Base-by-base conservation (phyloP, 2,113 vertebrate genomes). In the Rhynchopsitta pachyrhyncha region DNA sequence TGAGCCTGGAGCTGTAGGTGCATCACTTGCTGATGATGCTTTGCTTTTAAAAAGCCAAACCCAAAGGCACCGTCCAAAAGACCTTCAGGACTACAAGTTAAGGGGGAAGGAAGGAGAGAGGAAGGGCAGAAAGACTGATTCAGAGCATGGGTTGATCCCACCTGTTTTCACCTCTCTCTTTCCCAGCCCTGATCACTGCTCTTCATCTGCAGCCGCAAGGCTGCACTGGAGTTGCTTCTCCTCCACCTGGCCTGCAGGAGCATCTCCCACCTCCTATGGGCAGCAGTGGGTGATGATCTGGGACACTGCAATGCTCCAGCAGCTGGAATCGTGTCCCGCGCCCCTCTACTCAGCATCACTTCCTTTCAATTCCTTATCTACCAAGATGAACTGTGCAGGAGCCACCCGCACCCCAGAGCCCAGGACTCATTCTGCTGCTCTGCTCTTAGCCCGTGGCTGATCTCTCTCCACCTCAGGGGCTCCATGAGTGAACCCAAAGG, bases 41-140 rank as follows among this genome's bases (percentile, higher is more conserved):
- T 3, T 37, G 68, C 10, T 23, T 37, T 42, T 5, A 14, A 13
- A 59, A 11, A 44, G 7, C 11, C 19, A 7, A 17, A 67, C 47
- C 69, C 55, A 27, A 64, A 49, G 25, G 1, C 25, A 10, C 7
- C 2, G n/a, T 27, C 12, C 11, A 42, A 19, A 50, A 20, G 19
- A 4, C 7, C 22, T 25, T 29, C 0, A 4, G 52, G 29, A 11
- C 28, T 20, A 16, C 15, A 18, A 16, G 33, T 10, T 4, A n/a
- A 33, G 23, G 49, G 25, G 33, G 28, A 15, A 53, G 55, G 41
- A 42, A 31, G 33, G 20, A 12, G 50, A 20, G 25, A 27, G 42
- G 44, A 27, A 44, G 70, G 37, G 13, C 20, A 14, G 28, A 13
- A 52, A 49, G 11, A 10, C n/a, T 47, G 33, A 23, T 53, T 63